Percentiles rank a stretch among this genome's conserved stretches.
Conservation (phyloP, 1,140 invertebrate genomes). For the Melanaphis sacchari region DNA sequence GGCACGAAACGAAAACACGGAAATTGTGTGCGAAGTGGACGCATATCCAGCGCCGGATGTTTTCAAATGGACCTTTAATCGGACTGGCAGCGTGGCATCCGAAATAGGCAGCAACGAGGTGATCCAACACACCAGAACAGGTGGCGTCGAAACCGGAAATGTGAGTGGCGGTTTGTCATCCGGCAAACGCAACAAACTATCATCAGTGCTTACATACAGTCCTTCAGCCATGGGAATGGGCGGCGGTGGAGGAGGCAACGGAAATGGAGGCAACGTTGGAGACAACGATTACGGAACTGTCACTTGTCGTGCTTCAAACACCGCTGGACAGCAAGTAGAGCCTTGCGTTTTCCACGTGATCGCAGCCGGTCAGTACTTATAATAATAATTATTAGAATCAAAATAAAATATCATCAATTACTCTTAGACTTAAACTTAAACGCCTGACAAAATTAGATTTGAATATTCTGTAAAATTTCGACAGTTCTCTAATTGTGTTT, state of each 20-base stretch:
- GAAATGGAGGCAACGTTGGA: not conserved
- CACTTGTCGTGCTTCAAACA: conserved; percentile 73
- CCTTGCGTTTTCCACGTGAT: conserved; percentile 79
- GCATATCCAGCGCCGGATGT: conserved; percentile 82
- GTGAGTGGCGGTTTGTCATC: not conserved
- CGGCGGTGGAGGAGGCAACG: not conserved
- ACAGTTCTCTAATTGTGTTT: no score
- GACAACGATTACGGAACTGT: conserved; percentile 79
- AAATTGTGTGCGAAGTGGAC: conserved; percentile 84
- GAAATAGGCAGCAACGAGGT: conserved; percentile 69
- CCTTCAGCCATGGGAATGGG: not conserved
- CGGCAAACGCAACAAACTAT: conserved; percentile 60
- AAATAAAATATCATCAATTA: not conserved
- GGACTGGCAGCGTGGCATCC: conserved; percentile 68
- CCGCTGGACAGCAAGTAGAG: conserved; percentile 72
- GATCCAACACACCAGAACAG: conserved; percentile 69
- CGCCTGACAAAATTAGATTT: not conserved
- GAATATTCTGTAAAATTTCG: not conserved
- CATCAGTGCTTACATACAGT: conserved; percentile 69
- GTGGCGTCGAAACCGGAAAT: conserved; percentile 39
- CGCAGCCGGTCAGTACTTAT: conserved; percentile 68
- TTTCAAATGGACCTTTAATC: conserved; percentile 91
- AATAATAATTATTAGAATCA: not conserved
- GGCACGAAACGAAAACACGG: conserved; percentile 80
- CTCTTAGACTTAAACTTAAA: not conserved